These are phyloP conservation scores for Centropyge bicolor DNA, from an alignment of 2,797 vertebrate species.

Conservation along the genomic window DNA sequence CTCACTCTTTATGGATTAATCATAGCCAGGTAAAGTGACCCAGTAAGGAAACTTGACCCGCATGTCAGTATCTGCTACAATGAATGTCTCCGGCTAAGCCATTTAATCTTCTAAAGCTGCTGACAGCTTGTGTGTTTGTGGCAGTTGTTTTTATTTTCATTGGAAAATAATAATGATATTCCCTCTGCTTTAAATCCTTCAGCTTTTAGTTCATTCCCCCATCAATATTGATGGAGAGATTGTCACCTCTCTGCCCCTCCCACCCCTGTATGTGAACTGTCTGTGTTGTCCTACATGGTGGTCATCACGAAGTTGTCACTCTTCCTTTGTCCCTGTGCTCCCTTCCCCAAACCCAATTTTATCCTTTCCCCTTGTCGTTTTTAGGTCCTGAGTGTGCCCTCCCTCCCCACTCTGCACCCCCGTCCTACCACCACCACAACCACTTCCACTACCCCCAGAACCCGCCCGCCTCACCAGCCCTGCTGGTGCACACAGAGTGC, in stretches of 20 bases:
- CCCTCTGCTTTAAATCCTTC: constrained; percentile 1
- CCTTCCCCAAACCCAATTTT: constrained; percentile 70
- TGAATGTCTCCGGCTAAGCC: background rate
- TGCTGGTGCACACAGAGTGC: constrained; percentile 86
- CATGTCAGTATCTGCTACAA: background rate
- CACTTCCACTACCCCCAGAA: constrained; percentile 80
- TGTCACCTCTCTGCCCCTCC: background rate
- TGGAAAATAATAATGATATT: background rate
- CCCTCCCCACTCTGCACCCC: constrained; percentile 82
- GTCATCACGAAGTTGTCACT: constrained; percentile 50
- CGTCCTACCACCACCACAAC: constrained; percentile 76
- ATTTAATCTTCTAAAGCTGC: constrained; percentile 19
- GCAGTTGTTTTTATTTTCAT: background rate
- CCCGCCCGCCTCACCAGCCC: constrained; percentile 86
- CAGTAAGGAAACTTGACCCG: constrained; percentile 28
- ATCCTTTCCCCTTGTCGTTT: constrained; percentile 75
- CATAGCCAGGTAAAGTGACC: background rate
- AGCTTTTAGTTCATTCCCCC: constrained; percentile 14
- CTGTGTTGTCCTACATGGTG: constrained; percentile 61
- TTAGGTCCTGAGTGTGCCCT: constrained; percentile 86
- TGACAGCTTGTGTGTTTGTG: constrained; percentile 9
- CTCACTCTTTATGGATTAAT: constrained; percentile 46
- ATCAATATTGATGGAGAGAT: constrained; percentile 7
- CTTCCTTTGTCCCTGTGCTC: constrained; percentile 54
- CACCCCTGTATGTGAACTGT: constrained; percentile 16